A percentile compares a stretch with the other conserved stretches of the same genome.
These are phyloP conservation scores for Macropodus opercularis DNA, from an alignment of 2,797 vertebrate genomes.

Conservation along the genomic window DNA sequence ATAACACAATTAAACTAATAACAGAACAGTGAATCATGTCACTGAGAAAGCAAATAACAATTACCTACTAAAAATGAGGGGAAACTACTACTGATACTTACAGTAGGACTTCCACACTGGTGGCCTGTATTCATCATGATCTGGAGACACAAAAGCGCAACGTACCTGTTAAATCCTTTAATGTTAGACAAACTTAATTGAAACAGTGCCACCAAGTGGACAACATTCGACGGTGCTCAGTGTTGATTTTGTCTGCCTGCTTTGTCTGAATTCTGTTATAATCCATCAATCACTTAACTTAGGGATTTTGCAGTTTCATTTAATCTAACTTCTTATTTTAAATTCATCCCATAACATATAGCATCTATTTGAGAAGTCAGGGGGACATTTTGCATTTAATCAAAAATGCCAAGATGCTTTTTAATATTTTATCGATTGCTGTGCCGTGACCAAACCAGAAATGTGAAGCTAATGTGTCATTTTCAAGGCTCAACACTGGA, in stretches of 20 bases:
- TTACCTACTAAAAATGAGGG: background rate
- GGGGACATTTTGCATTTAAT: background rate
- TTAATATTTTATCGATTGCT: background rate
- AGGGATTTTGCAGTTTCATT: background rate
- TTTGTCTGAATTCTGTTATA: background rate
- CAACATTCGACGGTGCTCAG: background rate
- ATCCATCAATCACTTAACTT: background rate
- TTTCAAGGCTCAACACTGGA: background rate
- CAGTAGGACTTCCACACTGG: constrained; percentile 81
- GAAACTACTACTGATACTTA: constrained; percentile 52
- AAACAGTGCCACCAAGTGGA: constrained; percentile 50
- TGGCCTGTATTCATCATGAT: constrained; percentile 80
- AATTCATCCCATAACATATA: background rate
- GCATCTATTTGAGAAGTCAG: background rate
- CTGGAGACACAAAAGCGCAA: constrained; percentile 51
- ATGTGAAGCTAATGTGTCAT: too few relatives aligned
- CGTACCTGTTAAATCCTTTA: background rate
- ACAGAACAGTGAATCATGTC: background rate
- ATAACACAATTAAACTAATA: too few relatives aligned
- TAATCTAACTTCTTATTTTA: constrained; percentile 2
- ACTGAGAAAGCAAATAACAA: background rate
- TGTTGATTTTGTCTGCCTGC: background rate
- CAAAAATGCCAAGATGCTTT: background rate
- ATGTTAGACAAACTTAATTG: background rate
- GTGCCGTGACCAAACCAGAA: background rate